These are phyloP conservation scores for Pachycephala philippinensis DNA, from an alignment of 2,113 vertebrate genomes.

Conservation along the genomic window DNA sequence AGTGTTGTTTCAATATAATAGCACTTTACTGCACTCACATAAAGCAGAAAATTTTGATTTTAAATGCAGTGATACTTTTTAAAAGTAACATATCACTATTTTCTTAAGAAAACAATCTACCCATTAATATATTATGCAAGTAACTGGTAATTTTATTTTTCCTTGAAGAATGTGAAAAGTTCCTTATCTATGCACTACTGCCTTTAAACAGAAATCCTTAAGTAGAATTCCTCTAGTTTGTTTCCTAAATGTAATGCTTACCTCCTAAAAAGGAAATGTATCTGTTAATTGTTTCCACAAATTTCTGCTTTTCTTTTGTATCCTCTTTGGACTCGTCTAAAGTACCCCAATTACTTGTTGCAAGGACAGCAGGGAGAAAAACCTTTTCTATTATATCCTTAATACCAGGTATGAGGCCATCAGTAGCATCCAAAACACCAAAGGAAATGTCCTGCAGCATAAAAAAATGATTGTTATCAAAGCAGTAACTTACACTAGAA, in stretches of 20 bases:
- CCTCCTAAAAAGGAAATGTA: conserved; percentile 77
- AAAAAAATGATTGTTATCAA: background rate
- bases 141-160: background rate
- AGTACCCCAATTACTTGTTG: conserved; percentile 75
- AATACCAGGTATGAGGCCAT: conserved; percentile 74
- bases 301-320: conserved; percentile 70
- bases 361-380: conserved; percentile 74
- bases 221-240: background rate
- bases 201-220: background rate
- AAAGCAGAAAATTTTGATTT: background rate
- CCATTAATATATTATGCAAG: background rate
- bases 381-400: conserved; percentile 61
- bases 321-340: conserved; percentile 73
- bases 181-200: background rate
- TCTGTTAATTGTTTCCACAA: conserved; percentile 70
- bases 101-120: background rate
- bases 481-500: background rate
- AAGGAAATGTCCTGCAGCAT: conserved; percentile 76
- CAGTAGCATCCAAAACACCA: conserved; percentile 75
- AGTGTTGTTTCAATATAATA: background rate
- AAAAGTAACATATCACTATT: background rate
- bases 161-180: background rate
- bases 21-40: background rate
- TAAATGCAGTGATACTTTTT: background rate
- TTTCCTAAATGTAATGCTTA: conserved; percentile 57